Evolutionary conservation across 2,888 invertebrate genomes (phyloP), one percentile per base, ranked within the genome.

Genomic region (Tetanocera ferruginea): DNA sequence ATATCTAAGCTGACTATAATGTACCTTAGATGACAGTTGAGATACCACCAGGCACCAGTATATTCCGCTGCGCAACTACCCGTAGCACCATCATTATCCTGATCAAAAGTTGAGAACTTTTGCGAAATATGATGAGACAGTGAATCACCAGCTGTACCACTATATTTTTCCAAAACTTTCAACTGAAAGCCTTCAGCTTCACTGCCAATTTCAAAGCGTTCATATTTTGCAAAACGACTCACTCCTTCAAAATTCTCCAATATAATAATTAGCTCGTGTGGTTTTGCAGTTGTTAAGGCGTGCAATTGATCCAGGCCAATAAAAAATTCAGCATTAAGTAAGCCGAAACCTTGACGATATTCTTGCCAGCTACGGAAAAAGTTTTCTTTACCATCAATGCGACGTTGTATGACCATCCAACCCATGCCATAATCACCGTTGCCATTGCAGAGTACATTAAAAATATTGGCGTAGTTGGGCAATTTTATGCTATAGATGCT

Each of bases 31-130:
- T 49, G 57, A 37, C 72, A 57, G 17, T 55, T n/a, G 19, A n/a
- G 82, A 69, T 82, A 86, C 85, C 86, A 85, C 85, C 85, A 85
- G 62, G 82, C 85, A 0, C 85, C 85, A 0, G 80, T n/a, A 55
- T 86, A 85, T 0, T 71, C 78, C 3, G 79, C 51, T 5, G 85
- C 85, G 62, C 85, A 85, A 55, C 84, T 86, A 49, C 81, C 83
- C 0, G 78, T 83, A 72, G 83, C 83, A 23, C 83, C 84, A 23
- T 85, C 86, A 60, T 85, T 86, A 49, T 86, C 85, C 76, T 84
- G 83, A 49, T 86, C 86, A 9, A 2, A 80, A 17, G 85, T 85
- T 37, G 85, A 85, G 34, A 85, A 85, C 72, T 85, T 85, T 23
- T 83, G 84, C 75, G 83, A 84, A 3, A 80, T 70, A 74, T 85